Evolutionary conservation across 2,113 vertebrate genomes (phyloP).

Genomic region (Taxidea taxus): DNA sequence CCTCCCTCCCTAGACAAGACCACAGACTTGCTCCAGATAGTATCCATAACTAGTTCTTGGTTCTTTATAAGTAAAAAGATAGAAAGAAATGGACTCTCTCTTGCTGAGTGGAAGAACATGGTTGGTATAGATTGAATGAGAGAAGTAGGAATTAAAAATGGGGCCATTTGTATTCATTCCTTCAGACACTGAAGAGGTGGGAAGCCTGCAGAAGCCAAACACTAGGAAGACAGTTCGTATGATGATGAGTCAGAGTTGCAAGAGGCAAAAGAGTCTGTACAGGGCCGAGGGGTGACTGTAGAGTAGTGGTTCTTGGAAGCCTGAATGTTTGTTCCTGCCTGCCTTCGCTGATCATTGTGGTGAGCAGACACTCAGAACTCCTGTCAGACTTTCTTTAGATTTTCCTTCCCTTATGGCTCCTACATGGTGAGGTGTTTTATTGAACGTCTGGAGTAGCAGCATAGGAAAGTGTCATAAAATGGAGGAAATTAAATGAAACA

Average conservation of each 20-base stretch:
- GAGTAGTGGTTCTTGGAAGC: not conserved
- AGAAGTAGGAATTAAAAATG: not conserved
- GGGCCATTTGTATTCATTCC: not conserved
- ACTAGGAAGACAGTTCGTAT: not conserved
- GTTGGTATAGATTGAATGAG: not conserved
- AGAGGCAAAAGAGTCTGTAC: not conserved
- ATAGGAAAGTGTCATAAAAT: conserved; percentile 61
- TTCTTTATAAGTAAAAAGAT: not conserved
- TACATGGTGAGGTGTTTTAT: conserved; percentile 32
- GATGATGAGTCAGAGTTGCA: not conserved
- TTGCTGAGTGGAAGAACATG: not conserved
- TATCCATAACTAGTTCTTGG: not conserved
- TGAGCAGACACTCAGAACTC: not conserved
- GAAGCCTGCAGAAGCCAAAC: not conserved
- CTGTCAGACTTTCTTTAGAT: not conserved
- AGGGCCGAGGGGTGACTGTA: not conserved
- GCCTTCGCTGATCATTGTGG: not conserved
- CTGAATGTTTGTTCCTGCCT: not conserved
- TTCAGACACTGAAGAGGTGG: not conserved
- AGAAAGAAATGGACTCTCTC: not conserved
- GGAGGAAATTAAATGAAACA: conserved; percentile 71
- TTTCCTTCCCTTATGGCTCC: conserved; percentile 8
- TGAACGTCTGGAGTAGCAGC: conserved; percentile 59
- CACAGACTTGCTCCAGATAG: not conserved
- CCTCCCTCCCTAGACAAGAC: not conserved